Evolutionary conservation across 1,140 invertebrate species (phyloP), one percentile per base, ranked within the genome.

Genomic region (Hyles euphorbiae): DNA sequence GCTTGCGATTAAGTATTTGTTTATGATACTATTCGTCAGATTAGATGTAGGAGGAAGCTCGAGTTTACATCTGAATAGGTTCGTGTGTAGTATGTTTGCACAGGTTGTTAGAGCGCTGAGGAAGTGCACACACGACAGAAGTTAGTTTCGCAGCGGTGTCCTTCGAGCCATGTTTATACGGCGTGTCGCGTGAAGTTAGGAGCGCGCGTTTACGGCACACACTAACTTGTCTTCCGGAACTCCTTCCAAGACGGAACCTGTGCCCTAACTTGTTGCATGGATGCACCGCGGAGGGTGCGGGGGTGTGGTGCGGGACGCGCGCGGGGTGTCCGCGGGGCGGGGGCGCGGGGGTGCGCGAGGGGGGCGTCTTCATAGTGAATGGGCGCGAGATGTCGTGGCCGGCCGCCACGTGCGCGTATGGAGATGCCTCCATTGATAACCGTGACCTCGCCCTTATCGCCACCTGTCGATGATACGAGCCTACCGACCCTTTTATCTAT

Each of bases 241-340:
- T 79, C 66, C 78, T 82, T 77, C 74, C 65, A 82, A 81, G 81
- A 83, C 67, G 64, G 58, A 70, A 71, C 67, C 67, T 75, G 71
- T 65, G 80, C 69, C 74, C 72, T 85, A 86, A 88, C 85, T 88
- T 88, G 85, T 88, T 88, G 85, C 85, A 88, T 81, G 75, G 81
- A 82, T 86, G 85, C 85, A 85, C 70, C 76, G 72, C 61, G 72
- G 72, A 74, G 77, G 78, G 73, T 72, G 73, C 65, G 71, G 57
- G 67, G 71, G 60, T 64, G 73, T 59, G 68, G 58, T 40, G 36
- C 36, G 36, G 36, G 36, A 40, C 36, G 36, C 36, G 8, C 61
- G 76, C 65, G 57, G 63, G 66, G 65, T 45, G 36, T 8, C 36
- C 5, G 36, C 4, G 69, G 54, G 63, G 52, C 45, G 68, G 58